Percentiles rank a stretch among this genome's conserved stretches.
phyloP scores from a whole-genome alignment of 2,888 invertebrate species.

The Ormyrus rosae region DNA sequence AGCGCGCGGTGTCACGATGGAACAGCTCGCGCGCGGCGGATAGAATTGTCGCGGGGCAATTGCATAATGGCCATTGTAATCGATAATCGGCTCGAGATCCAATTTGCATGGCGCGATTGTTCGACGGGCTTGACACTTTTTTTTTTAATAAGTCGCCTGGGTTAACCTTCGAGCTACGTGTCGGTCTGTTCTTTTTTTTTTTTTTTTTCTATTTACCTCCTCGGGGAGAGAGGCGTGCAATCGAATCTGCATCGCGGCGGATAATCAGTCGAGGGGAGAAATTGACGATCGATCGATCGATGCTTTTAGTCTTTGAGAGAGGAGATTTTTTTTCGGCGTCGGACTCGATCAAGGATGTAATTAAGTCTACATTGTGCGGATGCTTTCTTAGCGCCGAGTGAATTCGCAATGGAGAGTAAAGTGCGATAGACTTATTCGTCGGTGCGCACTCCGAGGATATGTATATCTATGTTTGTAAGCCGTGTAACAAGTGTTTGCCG shows the following conservation, averaged over 20 bases:
- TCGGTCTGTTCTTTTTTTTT: not conserved
- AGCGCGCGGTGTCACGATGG: conserved; percentile 14
- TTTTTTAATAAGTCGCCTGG: not conserved
- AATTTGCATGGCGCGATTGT: not conserved
- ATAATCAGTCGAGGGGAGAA: conserved; percentile 17
- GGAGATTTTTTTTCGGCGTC: conserved; percentile 4
- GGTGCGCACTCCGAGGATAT: not conserved
- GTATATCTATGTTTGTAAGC: not conserved
- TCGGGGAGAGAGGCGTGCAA: conserved; percentile 11
- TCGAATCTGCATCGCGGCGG: conserved; percentile 3
- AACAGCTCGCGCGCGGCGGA: not conserved
- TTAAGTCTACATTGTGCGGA: conserved; percentile 28
- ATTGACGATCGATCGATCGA: conserved; percentile 20
- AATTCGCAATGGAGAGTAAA: not conserved
- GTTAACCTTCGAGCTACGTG: not conserved
- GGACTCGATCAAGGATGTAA: conserved; percentile 31
- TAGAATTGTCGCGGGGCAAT: conserved; percentile 39
- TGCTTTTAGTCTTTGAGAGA: not conserved
- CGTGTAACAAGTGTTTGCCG: conserved; percentile 38
- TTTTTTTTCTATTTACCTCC: not conserved
- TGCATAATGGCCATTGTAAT: conserved; percentile 37
- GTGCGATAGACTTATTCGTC: not conserved
- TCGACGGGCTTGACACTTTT: not conserved
- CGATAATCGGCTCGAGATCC: conserved; percentile 9
- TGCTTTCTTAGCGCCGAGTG: conserved; percentile 2